Conservation (phyloP, 2,888 invertebrate genomes). For the Teleiodes luculella region DNA sequence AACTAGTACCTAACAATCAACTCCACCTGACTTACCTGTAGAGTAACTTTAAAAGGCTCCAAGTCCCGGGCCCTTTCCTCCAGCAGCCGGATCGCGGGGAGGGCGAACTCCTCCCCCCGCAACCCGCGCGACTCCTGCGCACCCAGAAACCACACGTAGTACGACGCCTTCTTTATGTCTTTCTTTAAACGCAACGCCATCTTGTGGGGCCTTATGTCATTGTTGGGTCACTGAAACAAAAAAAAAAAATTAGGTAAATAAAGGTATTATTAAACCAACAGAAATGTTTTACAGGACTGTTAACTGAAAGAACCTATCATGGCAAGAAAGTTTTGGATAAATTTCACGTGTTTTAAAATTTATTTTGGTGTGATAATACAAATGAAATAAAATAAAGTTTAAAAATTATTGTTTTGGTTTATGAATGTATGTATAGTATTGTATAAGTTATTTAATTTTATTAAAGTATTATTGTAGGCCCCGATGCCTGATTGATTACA, state of each 20-base stretch:
- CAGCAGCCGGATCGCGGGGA: slow-evolving; percentile 90
- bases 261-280: too few species aligned
- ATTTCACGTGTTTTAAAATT: too few species aligned
- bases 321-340: too few species aligned
- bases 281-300: too few species aligned
- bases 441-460: too few species aligned
- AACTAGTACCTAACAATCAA: not conserved
- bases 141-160: slow-evolving; percentile 96
- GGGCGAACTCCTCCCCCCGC: slow-evolving; percentile 89
- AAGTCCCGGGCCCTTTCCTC: slow-evolving; percentile 90
- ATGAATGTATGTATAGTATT: too few species aligned
- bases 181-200: slow-evolving; percentile 90
- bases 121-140: slow-evolving; percentile 96
- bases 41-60: slow-evolving; percentile 93
- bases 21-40: slow-evolving; percentile 79
- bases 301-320: too few species aligned
- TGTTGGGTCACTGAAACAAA: slow-evolving; percentile 56
- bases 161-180: slow-evolving; percentile 93
- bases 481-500: too few species aligned
- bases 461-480: too few species aligned
- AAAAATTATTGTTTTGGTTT: too few species aligned
- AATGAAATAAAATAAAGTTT: too few species aligned
- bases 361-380: too few species aligned
- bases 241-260: not conserved
- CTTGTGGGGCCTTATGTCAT: slow-evolving; percentile 67